These are phyloP conservation scores for Lytechinus pictus DNA, from an alignment of 35 echinoderm and acorn worm species.

Conservation along the genomic window DNA sequence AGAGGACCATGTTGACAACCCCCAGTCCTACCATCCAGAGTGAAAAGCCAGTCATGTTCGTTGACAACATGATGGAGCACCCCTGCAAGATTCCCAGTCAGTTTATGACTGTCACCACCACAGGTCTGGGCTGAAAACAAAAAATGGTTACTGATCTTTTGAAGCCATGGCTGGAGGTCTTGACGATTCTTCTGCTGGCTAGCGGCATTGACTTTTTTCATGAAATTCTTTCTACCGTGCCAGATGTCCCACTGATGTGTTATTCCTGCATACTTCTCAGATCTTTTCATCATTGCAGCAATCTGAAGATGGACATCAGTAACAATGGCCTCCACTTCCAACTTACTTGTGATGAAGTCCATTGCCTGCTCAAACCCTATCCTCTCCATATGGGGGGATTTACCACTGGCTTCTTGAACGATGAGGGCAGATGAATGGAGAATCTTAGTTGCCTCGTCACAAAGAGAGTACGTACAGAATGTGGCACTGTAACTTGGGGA, in stretches of 20 bases:
- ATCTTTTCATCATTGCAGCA: constrained; percentile 33
- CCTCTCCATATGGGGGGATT: constrained; percentile 58
- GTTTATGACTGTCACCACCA: not conserved
- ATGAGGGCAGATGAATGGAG: constrained; percentile 39
- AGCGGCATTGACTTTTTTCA: constrained; percentile 32
- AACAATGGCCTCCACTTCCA: constrained; percentile 44
- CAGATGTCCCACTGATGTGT: constrained; percentile 60
- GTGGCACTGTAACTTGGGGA: constrained; percentile 53
- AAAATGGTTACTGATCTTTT: constrained; percentile 50
- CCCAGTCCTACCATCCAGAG: not conserved
- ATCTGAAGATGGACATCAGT: constrained; percentile 65
- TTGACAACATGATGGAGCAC: constrained; percentile 45
- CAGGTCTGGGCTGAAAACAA: constrained; percentile 32
- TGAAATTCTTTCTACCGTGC: constrained; percentile 59
- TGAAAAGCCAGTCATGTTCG: constrained; percentile 61
- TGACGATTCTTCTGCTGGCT: constrained; percentile 19
- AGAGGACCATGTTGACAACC: not conserved
- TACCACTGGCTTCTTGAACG: constrained; percentile 51
- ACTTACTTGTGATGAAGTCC: constrained; percentile 31
- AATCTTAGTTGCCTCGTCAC: constrained; percentile 39
- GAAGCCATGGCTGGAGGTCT: constrained; percentile 51
- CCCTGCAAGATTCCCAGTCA: constrained; percentile 4
- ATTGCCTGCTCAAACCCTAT: constrained; percentile 32
- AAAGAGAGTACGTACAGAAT: constrained; percentile 58
- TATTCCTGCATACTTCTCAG: constrained; percentile 31